Base-by-base conservation (phyloP, 2,888 invertebrate genomes). In the Icerya purchasi region DNA sequence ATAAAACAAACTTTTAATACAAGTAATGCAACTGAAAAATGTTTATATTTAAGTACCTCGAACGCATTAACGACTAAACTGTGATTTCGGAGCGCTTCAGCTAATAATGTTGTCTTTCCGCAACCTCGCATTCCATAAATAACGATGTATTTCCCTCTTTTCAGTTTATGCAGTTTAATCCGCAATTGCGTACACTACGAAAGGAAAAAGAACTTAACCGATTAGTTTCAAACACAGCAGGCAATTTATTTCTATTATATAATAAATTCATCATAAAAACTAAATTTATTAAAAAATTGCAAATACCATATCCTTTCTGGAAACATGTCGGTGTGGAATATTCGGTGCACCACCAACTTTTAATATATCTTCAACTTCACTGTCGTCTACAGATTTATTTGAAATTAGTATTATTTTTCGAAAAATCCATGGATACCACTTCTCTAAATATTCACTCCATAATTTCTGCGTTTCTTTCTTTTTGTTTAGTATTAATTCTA, bases 101-200 rank as follows among this genome's bases (percentile, higher is more conserved):
- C 77, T 1, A 80, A 79, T 10, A 83, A 72, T 58, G 79, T 78
- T 0, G 83, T 81, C 72, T 84, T 85, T 23, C 85, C 86, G 64
- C 77, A 79, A 1, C 85, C 85, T n/a, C 81, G 76, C 82, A 84
- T 83, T 10, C 85, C 85, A 68, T 82, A 79, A 18, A 85, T 72
- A 0, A 77, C 79, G 2, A 84, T 70, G 63, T 79, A 78, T 62
- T 77, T 74, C 63, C 78, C 76, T 3, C 78, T 74, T 23, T 72
- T 67, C 22, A 82, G 68, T 1, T 67, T 66, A 56, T 68, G 68
- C 49, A 83, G 68, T 57, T 72, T 72, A n/a, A 65, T 62, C 53
- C 72, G 74, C 53, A 82, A 72, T 64, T 73, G 70, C 61, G 70
- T 64, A 65, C 77, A 75, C 80, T 81, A 66, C 50, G 68, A 69